These are phyloP conservation scores for Micrasema longulum DNA, from an alignment of 1,140 invertebrate species.

Conservation along the genomic window DNA sequence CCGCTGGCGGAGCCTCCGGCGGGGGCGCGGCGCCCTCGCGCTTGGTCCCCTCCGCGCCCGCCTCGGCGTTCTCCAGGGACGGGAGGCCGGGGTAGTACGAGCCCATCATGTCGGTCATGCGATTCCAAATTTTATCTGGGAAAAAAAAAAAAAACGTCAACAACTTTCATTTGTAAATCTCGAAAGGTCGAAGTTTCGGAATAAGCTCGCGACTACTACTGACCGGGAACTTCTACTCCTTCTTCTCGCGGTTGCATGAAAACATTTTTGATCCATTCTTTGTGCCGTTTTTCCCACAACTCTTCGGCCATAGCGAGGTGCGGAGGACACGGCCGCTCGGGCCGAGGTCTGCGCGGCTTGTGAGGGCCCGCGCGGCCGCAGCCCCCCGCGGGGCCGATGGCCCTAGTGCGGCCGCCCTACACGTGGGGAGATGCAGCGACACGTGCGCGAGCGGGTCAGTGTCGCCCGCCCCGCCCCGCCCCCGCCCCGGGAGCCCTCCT, in stretches of 20 bases:
- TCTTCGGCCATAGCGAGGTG: constrained; percentile 48
- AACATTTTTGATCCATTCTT: constrained; percentile 54
- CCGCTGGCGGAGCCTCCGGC: constrained; percentile 62
- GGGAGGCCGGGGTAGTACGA: constrained; percentile 57
- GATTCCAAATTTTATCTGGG: constrained; percentile 59
- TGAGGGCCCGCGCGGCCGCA: constrained; percentile 55
- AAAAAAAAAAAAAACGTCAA: constrained; percentile 52
- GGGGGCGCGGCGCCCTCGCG: constrained; percentile 50
- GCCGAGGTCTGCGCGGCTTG: constrained; percentile 29
- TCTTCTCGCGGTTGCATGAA: constrained; percentile 49
- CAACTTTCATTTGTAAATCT: neutral
- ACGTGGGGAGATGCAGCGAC: constrained; percentile 59
- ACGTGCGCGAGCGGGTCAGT: constrained; percentile 55
- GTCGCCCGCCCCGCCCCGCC: constrained; percentile 54
- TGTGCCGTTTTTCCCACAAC: constrained; percentile 54
- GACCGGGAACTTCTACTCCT: constrained; percentile 31
- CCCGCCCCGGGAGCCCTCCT: constrained; percentile 50
- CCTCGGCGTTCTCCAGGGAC: constrained; percentile 45
- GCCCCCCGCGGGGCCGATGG: constrained; percentile 51
- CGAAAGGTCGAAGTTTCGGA: neutral
- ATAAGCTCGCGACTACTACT: neutral
- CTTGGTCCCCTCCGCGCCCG: constrained; percentile 49
- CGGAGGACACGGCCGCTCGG: constrained; percentile 51
- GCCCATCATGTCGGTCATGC: constrained; percentile 63
- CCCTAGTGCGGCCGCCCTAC: too few species aligned